Base-by-base conservation (phyloP, 2,888 invertebrate genomes). In the Penaeus monodon region DNA sequence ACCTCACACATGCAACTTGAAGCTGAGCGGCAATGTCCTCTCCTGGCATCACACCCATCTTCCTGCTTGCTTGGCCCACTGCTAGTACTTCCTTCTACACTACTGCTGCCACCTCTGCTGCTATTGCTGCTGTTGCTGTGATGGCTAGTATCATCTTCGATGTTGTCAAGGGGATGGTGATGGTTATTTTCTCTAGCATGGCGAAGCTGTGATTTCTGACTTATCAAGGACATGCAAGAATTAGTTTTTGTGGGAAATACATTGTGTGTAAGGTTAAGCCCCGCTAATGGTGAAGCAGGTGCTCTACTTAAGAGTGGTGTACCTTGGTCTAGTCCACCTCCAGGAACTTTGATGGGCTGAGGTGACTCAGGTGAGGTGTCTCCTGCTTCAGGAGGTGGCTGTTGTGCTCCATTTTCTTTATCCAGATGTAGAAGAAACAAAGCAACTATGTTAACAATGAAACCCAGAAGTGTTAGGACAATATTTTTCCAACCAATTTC, bases 371-470 rank as follows among this genome's bases (percentile, higher is more conserved):
- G 24, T 7, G 80, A 63, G 27, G 29, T 22, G 29, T 63, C 33
- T 63, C 81, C 80, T n/a, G 64, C 65, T 10, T 88, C 83, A 20
- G 49, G 33, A 12, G 64, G 7, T 10, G 44, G 10, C 24, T 74
- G 78, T 20, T 64, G 80, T 3, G 64, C 84, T 38, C 38, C 76
- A 44, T 80, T 83, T 44, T 88, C 88, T 24, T 88, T 87, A 73
- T 90, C 90, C 73, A 90, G 73, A 29, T 90, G 86, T n/a, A 90
- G 74, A 12, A 90, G 78, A 70, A 77, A 90, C 22, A 90, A 74
- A 22, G 90, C 90, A 49, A 87, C 87, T 33, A 90, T 88, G 74
- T 90, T 90, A 57, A 90, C 88, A 24, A 88, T 79, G 74, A 90
- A 88, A 22, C 90, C 90, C 12, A 90, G 85, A 14, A 90, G 70